These are phyloP conservation scores for Hyperoplus lanceolatus DNA, from an alignment of 2,797 vertebrate genomes.

Conservation along the genomic window DNA sequence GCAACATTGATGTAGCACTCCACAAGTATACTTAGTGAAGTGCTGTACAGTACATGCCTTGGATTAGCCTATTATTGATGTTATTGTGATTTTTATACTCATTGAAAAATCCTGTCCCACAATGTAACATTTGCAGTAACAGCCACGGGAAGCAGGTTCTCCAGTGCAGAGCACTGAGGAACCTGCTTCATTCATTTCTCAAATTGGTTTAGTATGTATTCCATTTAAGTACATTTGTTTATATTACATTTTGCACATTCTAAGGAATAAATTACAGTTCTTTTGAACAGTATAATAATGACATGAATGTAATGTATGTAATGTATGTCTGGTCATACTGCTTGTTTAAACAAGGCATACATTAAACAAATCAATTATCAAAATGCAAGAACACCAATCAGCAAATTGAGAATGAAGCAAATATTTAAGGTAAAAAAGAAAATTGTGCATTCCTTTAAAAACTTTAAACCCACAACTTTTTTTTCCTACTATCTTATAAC, in stretches of 20 bases:
- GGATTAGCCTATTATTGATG: background rate
- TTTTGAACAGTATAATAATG: background rate
- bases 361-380: background rate
- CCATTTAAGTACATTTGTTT: background rate
- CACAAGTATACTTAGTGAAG: background rate
- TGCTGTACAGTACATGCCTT: background rate
- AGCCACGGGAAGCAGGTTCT: background rate
- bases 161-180: background rate
- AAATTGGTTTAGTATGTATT: background rate
- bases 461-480: background rate
- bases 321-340: background rate
- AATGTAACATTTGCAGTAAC: constrained; percentile 12
- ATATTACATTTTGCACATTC: background rate
- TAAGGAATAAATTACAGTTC: background rate
- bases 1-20: background rate
- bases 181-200: too few relatives aligned
- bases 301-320: background rate
- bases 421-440: background rate
- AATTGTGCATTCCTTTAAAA: background rate
- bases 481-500: background rate
- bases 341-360: background rate
- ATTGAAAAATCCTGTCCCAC: constrained; percentile 2
- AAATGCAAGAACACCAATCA: background rate
- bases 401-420: background rate
- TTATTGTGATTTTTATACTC: background rate